A percentile compares a stretch with the other conserved stretches of the same genome.
Conservation (phyloP, 2,888 invertebrate species). For the Pachymerium ferrugineum region DNA sequence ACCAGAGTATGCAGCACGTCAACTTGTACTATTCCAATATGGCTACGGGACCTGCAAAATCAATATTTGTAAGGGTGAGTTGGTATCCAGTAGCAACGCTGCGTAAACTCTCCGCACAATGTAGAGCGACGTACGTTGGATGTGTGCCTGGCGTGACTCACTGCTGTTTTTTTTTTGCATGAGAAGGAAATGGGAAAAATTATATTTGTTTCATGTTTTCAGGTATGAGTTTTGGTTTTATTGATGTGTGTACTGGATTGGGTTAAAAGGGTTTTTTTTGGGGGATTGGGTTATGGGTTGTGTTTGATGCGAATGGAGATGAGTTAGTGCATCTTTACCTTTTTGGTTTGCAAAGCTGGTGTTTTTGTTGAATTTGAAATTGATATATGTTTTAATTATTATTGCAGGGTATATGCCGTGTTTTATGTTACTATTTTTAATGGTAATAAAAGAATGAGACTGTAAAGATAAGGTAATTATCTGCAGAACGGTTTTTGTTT, state of each 20-base stretch:
- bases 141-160: not conserved
- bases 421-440: too few species aligned
- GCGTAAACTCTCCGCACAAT: not conserved
- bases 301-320: too few species aligned
- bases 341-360: too few species aligned
- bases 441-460: too few species aligned
- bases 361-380: too few species aligned
- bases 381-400: too few species aligned
- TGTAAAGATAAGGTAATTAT: too few species aligned
- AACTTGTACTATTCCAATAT: conserved; percentile 19
- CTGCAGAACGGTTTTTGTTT: too few species aligned
- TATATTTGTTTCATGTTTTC: not conserved
- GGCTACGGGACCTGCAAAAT: conserved; percentile 8
- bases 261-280: too few species aligned
- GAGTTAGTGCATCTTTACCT: too few species aligned
- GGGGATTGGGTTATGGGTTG: too few species aligned
- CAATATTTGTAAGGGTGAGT: conserved; percentile 5
- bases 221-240: not conserved
- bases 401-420: too few species aligned
- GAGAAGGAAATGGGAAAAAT: not conserved
- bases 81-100: conserved; percentile 9
- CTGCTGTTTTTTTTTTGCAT: not conserved
- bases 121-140: not conserved
- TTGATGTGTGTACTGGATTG: not conserved
- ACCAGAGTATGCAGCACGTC: not conserved